Base-by-base conservation (phyloP, 2,113 vertebrate genomes). In the Salvelinus namaycush region DNA sequence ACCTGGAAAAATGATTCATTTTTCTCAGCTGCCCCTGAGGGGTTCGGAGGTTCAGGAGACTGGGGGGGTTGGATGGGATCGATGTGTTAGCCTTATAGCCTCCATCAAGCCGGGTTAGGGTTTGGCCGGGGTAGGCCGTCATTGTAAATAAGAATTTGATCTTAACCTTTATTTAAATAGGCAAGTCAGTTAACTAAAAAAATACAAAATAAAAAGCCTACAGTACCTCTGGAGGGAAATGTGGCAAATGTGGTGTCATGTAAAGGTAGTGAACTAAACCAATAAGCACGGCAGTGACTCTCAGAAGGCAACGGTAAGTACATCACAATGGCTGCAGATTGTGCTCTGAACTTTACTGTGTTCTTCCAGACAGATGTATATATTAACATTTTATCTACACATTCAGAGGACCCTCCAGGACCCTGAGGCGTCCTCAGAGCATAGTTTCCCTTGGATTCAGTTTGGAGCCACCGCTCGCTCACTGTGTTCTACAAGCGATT, bases 1-100 rank as follows among this genome's bases (percentile, higher is more conserved):
- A 93, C 92, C 92, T 91, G 88, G 88, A 93, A 93, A 87, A 88
- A 76, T 31, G 76, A 86, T 68, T 81, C 70, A 80, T 82, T 54
- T 80, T 79, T 74, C 75, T 82, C 54, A 7, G 12, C 62, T 24
- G 69, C 39, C 75, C 84, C 84, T 44, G 0, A 62, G 78, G 87
- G 88, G 79, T 76, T 80, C 81, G 39, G 67, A 83, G 80, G 86
- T 1, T 68, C 77, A 44, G 66, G 67, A 29, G 83, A 78, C 69
- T 71, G 75, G 27, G 73, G 26, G 67, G 31, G 60, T 68, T 74
- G 76, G 78, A 60, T 78, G 64, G 73, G 29, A 70, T 44, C 65
- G 77, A 60, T 68, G 14, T 72, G 57, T 66, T 14, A 3, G 2
- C 51, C 77, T 5, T 34, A 34, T 34, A 34, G 6, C 34, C 5